Conservation (phyloP, 2,113 vertebrate genomes). For the Ochotona curzoniae region DNA sequence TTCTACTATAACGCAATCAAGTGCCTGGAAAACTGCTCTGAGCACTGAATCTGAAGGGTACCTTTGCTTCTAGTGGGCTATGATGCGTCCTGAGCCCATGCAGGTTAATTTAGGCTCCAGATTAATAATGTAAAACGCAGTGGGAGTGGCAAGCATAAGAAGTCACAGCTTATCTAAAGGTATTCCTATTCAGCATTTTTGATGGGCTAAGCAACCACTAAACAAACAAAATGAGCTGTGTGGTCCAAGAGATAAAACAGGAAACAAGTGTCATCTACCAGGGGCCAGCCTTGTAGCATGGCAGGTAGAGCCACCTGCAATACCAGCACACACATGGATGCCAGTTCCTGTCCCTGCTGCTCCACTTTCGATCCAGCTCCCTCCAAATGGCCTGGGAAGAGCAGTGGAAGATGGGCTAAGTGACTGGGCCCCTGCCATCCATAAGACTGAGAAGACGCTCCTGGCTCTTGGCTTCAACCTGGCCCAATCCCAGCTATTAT, state of each 20-base stretch:
- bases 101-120: not conserved
- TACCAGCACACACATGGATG: no score
- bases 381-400: no score
- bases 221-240: not conserved
- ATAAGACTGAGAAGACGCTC: no score
- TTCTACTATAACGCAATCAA: not conserved
- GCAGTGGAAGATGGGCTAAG: no score
- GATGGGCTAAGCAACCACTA: slow-evolving; percentile 22
- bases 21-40: not conserved
- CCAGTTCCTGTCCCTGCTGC: no score
- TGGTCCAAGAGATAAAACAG: not conserved
- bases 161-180: not conserved
- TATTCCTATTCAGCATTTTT: not conserved
- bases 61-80: not conserved
- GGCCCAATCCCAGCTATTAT: no score
- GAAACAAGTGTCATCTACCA: not conserved
- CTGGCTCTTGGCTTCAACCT: no score
- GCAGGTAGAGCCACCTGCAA: not conserved
- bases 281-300: no score
- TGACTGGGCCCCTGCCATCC: no score
- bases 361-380: no score
- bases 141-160: not conserved
- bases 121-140: not conserved
- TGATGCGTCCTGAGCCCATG: not conserved
- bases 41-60: not conserved